Evolutionary conservation across 2,113 vertebrate genomes (phyloP), one percentile per base, ranked within the genome.

Genomic region (Ancistrus triradiatus): DNA sequence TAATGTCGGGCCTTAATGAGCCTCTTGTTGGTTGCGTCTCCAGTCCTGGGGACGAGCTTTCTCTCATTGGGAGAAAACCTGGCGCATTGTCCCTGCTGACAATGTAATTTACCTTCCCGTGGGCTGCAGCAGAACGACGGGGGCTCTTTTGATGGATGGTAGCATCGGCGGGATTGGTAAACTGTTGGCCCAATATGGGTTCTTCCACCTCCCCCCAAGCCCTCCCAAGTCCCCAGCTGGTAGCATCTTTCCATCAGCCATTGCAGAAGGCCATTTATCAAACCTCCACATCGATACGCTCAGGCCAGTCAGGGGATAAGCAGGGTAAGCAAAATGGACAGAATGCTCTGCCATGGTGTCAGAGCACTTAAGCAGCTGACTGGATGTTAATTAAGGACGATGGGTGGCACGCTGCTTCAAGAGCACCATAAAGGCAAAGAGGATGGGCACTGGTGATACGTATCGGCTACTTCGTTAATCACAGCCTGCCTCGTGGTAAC

Each of bases 41-140:
- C 11, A 43, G 60, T 40, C 72, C 68, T 15, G 56, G 47, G 59
- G 40, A 35, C 31, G 37, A 47, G 42, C 49, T 55, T 48, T 37
- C 56, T 53, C 50, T 65, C 55, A 31, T 37, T 48, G 33, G 50
- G 48, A 64, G 33, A 42, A 59, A 61, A 38, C 13, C 25, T 47
- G 60, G 55, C 60, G 21, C 56, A 72, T 72, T 69, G 69, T 74
- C 72, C 47, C 58, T 5, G 24, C 37, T 72, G 76, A 77, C 75
- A 70, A 63, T 62, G 64, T 73, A 70, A 77, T 77, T 74, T 74
- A 69, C 66, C 63, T 62, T 74, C 66, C 55, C 18, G 50, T 42
- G 63, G 60, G 52, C 31, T 25, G 43, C 22, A 40, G 60, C 21
- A 58, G 63, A 25, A 18, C 28, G 28, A 56, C 17, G 44, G 21